Base-by-base conservation (phyloP, 2,113 vertebrate species). In the Symphodus melops region DNA sequence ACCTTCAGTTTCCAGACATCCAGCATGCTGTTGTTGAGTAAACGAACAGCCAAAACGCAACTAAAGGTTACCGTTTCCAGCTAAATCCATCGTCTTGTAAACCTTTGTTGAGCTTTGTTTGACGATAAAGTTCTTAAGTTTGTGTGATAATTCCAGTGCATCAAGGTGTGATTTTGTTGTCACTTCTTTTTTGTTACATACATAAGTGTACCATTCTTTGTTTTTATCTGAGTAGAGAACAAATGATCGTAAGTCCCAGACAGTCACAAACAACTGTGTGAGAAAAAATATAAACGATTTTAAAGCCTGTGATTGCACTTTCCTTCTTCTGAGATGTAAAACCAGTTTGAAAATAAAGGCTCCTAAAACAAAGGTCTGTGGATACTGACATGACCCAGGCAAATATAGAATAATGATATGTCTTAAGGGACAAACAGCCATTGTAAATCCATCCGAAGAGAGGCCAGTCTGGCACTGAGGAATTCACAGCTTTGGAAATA, bases 331-430 rank as follows among this genome's bases (percentile, higher is more conserved):
- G 21, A 28, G 44, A 64, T 73, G n/a, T 53, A 19, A 53, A 81
- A 57, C 16, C 44, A 61, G 21, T 23, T 53, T 20, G 0, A 21
- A n/a, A 53, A 48, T 57, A 46, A 44, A 56, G 11, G 52, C 55
- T 5, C 20, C 60, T 85, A 42, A 74, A 78, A 90, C 79, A 88
- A 86, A 76, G 81, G 83, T 65, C 67, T 41, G 75, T 25, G 69
- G 70, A 88, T 56, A 57, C 68, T 63, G 68, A 73, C 81, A 80
- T 70, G 78, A 85, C 69, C 60, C 56, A 20, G 78, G 86, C 83
- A 90, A 87, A 92, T 86, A 90, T 89, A 88, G 89, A 88, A 89
- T 92, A 88, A 91, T 92, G 69, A 90, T 58, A 93, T 82, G 88
- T 91, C 91, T 72, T 81, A 68, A 53, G 63, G 83, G 63, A 86